Evolutionary conservation across 2,113 vertebrate species (phyloP).

Genomic region (Mormyrus lacerda): DNA sequence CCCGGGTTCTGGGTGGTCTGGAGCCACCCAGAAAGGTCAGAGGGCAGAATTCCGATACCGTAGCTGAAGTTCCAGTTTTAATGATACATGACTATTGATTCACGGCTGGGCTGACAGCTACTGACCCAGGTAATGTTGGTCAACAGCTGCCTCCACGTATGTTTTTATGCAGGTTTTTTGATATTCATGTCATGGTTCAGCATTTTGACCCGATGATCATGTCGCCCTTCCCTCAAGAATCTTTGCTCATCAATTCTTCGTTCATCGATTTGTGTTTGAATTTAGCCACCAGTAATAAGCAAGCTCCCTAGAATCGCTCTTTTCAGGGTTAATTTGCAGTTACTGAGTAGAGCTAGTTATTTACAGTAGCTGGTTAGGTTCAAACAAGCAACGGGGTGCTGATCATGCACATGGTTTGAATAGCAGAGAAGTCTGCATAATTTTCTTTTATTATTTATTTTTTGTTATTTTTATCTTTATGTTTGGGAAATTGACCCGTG

Average conservation of each 20-base stretch:
- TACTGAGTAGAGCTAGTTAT: neutral
- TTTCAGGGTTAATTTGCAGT: neutral
- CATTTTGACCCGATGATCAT: neutral
- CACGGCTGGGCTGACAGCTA: neutral
- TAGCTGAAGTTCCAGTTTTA: neutral
- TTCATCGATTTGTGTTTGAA: neutral
- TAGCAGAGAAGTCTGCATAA: neutral
- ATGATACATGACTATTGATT: neutral
- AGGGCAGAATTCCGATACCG: neutral
- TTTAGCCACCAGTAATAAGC: neutral
- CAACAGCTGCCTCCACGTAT: neutral
- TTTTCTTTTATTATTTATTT: neutral
- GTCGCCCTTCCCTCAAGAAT: neutral
- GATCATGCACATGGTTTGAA: neutral
- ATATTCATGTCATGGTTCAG: neutral
- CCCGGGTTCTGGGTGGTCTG: neutral
- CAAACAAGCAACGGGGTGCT: neutral
- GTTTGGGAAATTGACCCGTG: neutral
- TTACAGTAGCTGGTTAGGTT: neutral
- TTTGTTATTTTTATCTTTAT: too few species aligned
- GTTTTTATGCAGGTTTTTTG: neutral
- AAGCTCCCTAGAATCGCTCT: neutral
- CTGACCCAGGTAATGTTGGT: constrained; percentile 10
- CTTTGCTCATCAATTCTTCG: neutral
- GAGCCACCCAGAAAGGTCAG: neutral